Percentiles rank a stretch among this genome's conserved stretches.
Evolutionary conservation across 2,113 vertebrate genomes (phyloP).

Genomic region (Platysternon megacephalum): DNA sequence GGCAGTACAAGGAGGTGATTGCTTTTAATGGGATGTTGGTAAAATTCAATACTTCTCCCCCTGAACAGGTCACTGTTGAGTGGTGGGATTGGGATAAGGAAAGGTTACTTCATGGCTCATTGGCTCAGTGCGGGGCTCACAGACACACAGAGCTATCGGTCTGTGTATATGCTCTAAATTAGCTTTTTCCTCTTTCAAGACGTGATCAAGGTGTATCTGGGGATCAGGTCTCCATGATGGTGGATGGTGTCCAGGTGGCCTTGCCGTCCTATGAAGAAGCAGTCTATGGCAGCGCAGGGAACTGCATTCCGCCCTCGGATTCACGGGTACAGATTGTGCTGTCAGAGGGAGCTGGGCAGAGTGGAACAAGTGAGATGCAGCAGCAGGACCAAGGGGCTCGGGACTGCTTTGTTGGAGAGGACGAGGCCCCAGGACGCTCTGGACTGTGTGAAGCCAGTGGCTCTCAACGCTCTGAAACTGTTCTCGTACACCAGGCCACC

Average conservation of each 20-base stretch:
- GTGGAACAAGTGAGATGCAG: constrained; percentile 62
- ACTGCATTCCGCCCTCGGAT: constrained; percentile 83
- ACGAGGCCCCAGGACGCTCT: constrained; percentile 79
- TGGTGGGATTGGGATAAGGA: neutral
- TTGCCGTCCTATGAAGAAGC: constrained; percentile 98
- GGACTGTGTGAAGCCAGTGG: constrained; percentile 87
- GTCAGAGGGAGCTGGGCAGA: constrained; percentile 85
- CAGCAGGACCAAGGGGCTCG: constrained; percentile 62
- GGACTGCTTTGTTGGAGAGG: constrained; percentile 80
- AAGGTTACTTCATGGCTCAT: neutral
- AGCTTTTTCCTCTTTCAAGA: constrained; percentile 69
- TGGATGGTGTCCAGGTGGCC: constrained; percentile 95
- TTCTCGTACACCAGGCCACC: constrained; percentile 88
- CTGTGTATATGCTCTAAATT: neutral
- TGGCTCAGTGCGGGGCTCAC: neutral
- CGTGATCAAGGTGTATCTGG: constrained; percentile 95
- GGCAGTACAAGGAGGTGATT: neutral
- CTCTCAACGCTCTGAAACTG: constrained; percentile 89
- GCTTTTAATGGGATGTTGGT: neutral
- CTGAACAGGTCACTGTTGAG: neutral
- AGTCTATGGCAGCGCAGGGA: constrained; percentile 91
- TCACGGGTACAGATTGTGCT: constrained; percentile 94
- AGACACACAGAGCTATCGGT: neutral
- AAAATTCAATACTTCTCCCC: neutral
- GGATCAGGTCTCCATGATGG: constrained; percentile 93